These are phyloP conservation scores for Phocoena sinus DNA, from an alignment of 2,113 vertebrate genomes.

Conservation along the genomic window DNA sequence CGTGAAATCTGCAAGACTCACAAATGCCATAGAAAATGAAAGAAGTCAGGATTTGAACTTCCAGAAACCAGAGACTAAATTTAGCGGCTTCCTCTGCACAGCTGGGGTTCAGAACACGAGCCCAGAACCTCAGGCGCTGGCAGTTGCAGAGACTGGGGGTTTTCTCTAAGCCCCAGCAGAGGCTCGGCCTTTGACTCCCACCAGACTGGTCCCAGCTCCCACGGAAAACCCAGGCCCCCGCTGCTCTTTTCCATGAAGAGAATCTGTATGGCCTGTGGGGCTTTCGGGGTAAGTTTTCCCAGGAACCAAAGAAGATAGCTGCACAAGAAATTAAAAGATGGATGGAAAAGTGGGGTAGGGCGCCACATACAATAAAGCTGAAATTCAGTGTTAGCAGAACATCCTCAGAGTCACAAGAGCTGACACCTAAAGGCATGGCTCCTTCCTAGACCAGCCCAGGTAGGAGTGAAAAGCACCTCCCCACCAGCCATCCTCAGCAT, in stretches of 20 bases:
- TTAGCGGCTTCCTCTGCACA: not conserved
- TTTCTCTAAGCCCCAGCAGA: not conserved
- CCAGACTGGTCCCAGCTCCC: not conserved
- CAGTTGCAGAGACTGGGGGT: accelerated
- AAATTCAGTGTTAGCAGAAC: accelerated
- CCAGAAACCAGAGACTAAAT: not conserved
- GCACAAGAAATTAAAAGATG: not conserved
- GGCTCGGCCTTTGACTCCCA: accelerated
- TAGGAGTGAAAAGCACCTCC: not conserved
- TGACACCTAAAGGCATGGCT: accelerated
- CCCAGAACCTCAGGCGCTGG: not conserved
- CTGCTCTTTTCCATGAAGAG: not conserved
- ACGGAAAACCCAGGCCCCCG: too few species aligned
- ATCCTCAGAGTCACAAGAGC: not conserved
- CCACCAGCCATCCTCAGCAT: not conserved
- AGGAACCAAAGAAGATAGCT: too few species aligned
- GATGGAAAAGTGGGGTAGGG: not conserved
- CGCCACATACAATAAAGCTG: not conserved
- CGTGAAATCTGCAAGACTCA: not conserved
- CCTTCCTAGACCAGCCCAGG: accelerated
- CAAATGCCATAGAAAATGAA: not conserved
- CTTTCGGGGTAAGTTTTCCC: not conserved
- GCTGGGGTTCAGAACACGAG: accelerated
- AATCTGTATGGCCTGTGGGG: accelerated
- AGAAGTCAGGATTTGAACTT: too few species aligned